These are phyloP conservation scores for Tapera naevia DNA, from an alignment of 2,797 vertebrate species.

Conservation along the genomic window DNA sequence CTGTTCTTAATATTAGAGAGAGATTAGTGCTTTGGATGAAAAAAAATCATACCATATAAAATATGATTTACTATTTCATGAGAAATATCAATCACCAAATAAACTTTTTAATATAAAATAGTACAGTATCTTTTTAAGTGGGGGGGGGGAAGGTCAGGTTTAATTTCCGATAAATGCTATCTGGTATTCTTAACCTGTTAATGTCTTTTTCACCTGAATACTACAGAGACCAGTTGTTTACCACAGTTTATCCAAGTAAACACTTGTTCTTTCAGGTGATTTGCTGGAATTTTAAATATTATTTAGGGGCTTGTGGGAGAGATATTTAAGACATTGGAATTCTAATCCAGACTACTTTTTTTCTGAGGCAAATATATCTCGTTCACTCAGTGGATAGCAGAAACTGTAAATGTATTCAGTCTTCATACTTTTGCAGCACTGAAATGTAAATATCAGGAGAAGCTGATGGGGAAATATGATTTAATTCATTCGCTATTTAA, in stretches of 20 bases:
- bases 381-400: background rate
- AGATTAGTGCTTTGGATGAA: background rate
- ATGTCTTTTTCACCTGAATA: background rate
- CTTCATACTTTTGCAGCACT: background rate
- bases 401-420: conserved; percentile 10
- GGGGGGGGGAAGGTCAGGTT: background rate
- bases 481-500: conserved; percentile 40
- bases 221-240: background rate
- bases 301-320: background rate
- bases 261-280: conserved; percentile 31
- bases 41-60: background rate
- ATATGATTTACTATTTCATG: background rate
- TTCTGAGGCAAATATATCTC: conserved; percentile 6
- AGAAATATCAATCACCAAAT: background rate
- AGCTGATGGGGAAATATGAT: background rate
- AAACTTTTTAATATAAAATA: background rate
- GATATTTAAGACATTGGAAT: background rate
- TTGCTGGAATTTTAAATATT: conserved; percentile 26
- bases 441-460: conserved; percentile 22
- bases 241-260: conserved; percentile 22
- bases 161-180: background rate
- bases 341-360: conserved; percentile 9
- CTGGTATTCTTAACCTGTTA: conserved; percentile 12
- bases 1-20: background rate
- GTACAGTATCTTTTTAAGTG: background rate